Conservation (phyloP, 1,140 invertebrate genomes). For the Saccostrea glomerata region DNA sequence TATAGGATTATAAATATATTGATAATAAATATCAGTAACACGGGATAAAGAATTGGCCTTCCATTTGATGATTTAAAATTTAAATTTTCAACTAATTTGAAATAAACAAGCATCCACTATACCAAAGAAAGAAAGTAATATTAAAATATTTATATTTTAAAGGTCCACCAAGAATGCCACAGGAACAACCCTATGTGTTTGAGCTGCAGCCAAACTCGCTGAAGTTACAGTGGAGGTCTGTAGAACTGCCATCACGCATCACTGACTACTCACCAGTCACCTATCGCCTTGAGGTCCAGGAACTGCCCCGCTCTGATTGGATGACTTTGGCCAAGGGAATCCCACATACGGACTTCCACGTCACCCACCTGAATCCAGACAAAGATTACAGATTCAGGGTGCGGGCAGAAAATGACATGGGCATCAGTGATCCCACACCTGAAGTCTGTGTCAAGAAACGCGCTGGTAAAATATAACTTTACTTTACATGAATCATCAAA, state of each 20-base stretch:
- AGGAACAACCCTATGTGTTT: conserved; percentile 68
- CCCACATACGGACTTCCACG: conserved; percentile 68
- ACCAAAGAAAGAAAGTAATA: no score
- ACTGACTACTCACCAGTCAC: conserved; percentile 73
- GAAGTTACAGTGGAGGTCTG: conserved; percentile 72
- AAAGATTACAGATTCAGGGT: conserved; percentile 73
- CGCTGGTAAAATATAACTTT: conserved; percentile 59
- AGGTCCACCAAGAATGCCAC: conserved; percentile 71
- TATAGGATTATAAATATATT: no score
- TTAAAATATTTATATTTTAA: no score
- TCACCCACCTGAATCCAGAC: conserved; percentile 70
- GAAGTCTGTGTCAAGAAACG: conserved; percentile 67
- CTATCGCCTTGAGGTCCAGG: conserved; percentile 70
- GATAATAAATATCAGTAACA: no score
- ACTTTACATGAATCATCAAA: no score
- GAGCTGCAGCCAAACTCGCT: conserved; percentile 69
- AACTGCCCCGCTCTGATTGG: conserved; percentile 68
- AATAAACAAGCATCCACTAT: no score
- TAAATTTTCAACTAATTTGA: no score
- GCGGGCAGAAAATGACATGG: conserved; percentile 92
- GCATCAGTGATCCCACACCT: conserved; percentile 74
- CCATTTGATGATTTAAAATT: no score
- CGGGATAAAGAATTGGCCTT: neutral
- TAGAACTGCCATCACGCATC: conserved; percentile 70
- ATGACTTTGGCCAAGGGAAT: conserved; percentile 68